A percentile compares a stretch with the other conserved stretches of the same genome.
Evolutionary conservation across 2,113 vertebrate species (phyloP).

Genomic region (Lutjanus erythropterus): DNA sequence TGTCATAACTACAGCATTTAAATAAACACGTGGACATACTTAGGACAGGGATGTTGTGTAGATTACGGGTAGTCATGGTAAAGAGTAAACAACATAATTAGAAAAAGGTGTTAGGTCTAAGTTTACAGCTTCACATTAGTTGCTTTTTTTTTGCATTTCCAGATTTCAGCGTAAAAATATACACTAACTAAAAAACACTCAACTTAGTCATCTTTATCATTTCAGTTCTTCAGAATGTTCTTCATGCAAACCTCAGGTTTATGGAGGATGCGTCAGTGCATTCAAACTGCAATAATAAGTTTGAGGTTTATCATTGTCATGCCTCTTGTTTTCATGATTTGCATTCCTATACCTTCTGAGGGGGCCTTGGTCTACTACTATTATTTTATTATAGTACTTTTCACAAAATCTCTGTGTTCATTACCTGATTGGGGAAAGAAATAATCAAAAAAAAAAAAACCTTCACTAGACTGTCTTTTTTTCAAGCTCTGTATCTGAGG

Average conservation of each 20-base stretch:
- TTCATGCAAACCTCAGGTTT: constrained; percentile 82
- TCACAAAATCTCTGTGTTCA: constrained; percentile 77
- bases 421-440: constrained; percentile 72
- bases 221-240: constrained; percentile 76
- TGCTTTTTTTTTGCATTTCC: constrained; percentile 62
- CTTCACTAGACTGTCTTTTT: constrained; percentile 78
- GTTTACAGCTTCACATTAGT: constrained; percentile 77
- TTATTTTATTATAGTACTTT: constrained; percentile 72
- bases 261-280: constrained; percentile 77
- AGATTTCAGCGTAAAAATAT: constrained; percentile 73
- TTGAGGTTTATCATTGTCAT: constrained; percentile 81
- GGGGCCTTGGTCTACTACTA: constrained; percentile 83
- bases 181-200: constrained; percentile 54
- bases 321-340: constrained; percentile 80
- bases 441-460: constrained; percentile 37
- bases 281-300: constrained; percentile 85
- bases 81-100: constrained; percentile 81
- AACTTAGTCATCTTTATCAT: constrained; percentile 44
- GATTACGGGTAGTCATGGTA: constrained; percentile 97
- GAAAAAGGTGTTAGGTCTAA: constrained; percentile 63
- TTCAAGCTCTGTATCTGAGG: constrained; percentile 91
- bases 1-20: constrained; percentile 70
- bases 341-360: constrained; percentile 83
- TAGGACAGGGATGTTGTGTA: constrained; percentile 92
- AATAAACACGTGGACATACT: constrained; percentile 70